Evolutionary conservation across 2,113 vertebrate genomes (phyloP).

Genomic region (Gymnocephalus cernua): DNA sequence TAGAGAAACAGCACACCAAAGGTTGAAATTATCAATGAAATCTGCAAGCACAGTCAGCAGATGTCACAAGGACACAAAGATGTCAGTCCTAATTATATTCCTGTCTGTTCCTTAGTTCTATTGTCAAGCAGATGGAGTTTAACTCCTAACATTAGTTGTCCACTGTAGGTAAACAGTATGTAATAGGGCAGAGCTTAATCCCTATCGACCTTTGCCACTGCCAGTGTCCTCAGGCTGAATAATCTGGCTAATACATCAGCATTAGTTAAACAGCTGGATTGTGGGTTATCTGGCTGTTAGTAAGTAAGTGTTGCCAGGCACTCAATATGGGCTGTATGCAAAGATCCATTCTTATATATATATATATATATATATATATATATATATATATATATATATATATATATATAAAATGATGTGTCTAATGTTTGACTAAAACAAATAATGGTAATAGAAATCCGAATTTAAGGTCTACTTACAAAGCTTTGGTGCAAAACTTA

Average conservation of each 20-base stretch:
- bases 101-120: conserved; percentile 3
- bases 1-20: conserved; percentile 7
- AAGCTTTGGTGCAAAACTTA: too few species aligned
- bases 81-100: conserved; percentile 21
- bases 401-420: background rate
- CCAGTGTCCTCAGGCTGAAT: conserved; percentile 29
- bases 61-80: conserved; percentile 43
- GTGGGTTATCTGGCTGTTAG: conserved; percentile 3
- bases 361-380: too few species aligned
- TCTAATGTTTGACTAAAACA: background rate
- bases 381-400: too few species aligned
- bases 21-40: conserved; percentile 45
- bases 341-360: background rate
- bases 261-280: conserved; percentile 27
- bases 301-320: background rate
- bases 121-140: conserved; percentile 35
- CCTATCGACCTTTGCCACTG: conserved; percentile 45
- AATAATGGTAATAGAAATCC: background rate
- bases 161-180: conserved; percentile 10
- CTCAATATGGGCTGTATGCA: background rate
- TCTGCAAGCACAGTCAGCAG: conserved; percentile 20
- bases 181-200: conserved; percentile 47
- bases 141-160: conserved; percentile 14
- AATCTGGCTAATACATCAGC: conserved; percentile 41
- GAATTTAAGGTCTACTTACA: background rate